A percentile compares a stretch with the other conserved stretches of the same genome.
phyloP scores from a whole-genome alignment of 2,888 invertebrate species.

The Pseudococcus longispinus region DNA sequence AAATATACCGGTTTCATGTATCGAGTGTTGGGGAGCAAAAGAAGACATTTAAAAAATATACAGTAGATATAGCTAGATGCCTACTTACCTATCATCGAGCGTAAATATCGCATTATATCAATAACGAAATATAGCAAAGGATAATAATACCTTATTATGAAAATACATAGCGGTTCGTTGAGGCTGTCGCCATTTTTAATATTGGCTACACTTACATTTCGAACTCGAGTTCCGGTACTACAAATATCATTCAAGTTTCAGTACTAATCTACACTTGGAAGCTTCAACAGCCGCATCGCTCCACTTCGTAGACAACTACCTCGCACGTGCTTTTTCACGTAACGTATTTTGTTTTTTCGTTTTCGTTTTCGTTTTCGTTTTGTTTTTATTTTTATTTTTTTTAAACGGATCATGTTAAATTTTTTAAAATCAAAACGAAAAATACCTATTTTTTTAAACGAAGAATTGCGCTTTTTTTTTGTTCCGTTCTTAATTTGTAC shows the following conservation, averaged over 20 bases:
- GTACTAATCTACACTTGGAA: slow-evolving; percentile 49
- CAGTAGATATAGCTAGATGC: no score
- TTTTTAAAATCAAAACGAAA: neutral
- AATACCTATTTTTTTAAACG: neutral
- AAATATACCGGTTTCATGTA: neutral
- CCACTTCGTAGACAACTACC: neutral
- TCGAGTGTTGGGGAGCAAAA: neutral
- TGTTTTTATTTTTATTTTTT: neutral
- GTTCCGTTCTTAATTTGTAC: neutral
- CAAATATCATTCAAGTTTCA: neutral
- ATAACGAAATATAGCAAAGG: neutral
- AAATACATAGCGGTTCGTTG: neutral
- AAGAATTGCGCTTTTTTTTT: neutral
- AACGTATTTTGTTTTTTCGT: neutral
- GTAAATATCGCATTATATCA: neutral
- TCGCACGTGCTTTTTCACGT: slow-evolving; percentile 48
- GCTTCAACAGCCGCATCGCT: slow-evolving; percentile 42
- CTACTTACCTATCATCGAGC: neutral
- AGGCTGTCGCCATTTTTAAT: slow-evolving; percentile 32
- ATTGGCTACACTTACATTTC: slow-evolving; percentile 38
- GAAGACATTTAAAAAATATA: neutral
- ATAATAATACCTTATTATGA: neutral
- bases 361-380: neutral
- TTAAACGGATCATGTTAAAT: neutral
- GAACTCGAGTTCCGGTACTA: slow-evolving; percentile 21